Conservation (phyloP, 1,140 invertebrate genomes). For the Ectropis grisescens region DNA sequence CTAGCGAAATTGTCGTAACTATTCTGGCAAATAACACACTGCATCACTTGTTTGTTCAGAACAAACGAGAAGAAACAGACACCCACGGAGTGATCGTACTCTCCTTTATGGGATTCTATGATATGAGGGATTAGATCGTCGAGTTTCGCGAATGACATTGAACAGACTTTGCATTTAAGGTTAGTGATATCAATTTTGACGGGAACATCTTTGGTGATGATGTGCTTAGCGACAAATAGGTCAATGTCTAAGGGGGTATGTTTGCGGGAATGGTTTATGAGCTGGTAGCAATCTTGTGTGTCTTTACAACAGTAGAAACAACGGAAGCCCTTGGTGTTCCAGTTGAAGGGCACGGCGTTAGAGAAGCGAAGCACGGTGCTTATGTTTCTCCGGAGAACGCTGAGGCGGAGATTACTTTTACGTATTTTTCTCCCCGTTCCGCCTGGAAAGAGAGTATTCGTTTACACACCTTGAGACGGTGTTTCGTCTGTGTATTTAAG, state of each 20-base stretch:
- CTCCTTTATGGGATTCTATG: constrained; percentile 15
- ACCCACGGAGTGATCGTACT: constrained; percentile 18
- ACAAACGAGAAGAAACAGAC: constrained; percentile 31
- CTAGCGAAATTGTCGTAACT: constrained; percentile 29
- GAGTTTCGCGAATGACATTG: constrained; percentile 7
- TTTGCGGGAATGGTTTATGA: constrained; percentile 27
- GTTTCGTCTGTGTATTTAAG: no score
- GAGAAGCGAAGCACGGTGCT: constrained; percentile 25
- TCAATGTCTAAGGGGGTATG: constrained; percentile 22
- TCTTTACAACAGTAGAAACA: constrained; percentile 37
- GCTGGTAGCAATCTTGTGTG: constrained; percentile 22
- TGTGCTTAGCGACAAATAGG: constrained; percentile 22
- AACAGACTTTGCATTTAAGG: constrained; percentile 25
- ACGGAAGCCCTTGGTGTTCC: constrained; percentile 31
- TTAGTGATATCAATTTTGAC: constrained; percentile 31
- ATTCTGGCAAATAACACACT: constrained; percentile 20
- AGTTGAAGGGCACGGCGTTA: constrained; percentile 31
- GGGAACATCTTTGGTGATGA: constrained; percentile 37
- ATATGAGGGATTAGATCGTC: constrained; percentile 29
- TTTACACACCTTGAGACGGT: no score
- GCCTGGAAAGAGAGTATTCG: constrained; percentile 29
- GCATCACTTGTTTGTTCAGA: constrained; percentile 18
- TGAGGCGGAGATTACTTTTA: constrained; percentile 18
- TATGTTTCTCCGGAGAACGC: constrained; percentile 20
- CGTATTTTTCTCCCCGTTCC: constrained; percentile 20